A percentile compares a stretch with the other conserved stretches of the same genome.
phyloP scores from a whole-genome alignment of 2,113 vertebrate genomes.

The Pachycephala philippinensis region DNA sequence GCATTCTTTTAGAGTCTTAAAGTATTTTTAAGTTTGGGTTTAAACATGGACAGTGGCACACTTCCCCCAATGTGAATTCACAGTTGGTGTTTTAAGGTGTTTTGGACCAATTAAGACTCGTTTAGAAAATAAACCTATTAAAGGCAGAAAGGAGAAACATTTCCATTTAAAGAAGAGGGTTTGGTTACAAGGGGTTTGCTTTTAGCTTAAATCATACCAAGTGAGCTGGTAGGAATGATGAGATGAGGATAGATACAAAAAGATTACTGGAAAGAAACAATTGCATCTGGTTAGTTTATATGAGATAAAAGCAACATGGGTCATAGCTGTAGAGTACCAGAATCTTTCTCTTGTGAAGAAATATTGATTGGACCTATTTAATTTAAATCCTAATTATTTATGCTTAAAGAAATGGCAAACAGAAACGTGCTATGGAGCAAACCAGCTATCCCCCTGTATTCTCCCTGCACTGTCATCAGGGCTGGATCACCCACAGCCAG shows the following conservation, averaged over 20 bases:
- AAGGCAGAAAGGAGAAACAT: background rate
- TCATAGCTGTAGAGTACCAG: conserved; percentile 12
- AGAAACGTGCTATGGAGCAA: conserved; percentile 8
- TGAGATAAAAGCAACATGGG: conserved; percentile 20
- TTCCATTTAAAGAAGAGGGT: background rate
- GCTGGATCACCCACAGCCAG: background rate
- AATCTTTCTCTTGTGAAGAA: conserved; percentile 39
- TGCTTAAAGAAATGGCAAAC: conserved; percentile 33
- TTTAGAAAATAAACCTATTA: background rate
- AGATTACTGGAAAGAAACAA: conserved; percentile 49
- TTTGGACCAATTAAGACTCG: background rate
- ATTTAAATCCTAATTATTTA: conserved; percentile 44
- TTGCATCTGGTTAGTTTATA: conserved; percentile 22
- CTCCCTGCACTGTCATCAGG: background rate
- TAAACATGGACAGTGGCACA: background rate
- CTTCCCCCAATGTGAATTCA: background rate
- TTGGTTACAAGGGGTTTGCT: background rate
- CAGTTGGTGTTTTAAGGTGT: background rate
- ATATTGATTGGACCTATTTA: conserved; percentile 33
- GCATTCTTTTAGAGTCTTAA: background rate
- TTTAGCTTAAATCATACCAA: conserved; percentile 2
- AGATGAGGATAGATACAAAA: background rate
- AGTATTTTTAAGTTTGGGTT: background rate
- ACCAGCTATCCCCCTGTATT: background rate
- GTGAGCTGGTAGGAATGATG: background rate